Base-by-base conservation (phyloP, 2,888 invertebrate genomes). In the Cremastinae sp. region DNA sequence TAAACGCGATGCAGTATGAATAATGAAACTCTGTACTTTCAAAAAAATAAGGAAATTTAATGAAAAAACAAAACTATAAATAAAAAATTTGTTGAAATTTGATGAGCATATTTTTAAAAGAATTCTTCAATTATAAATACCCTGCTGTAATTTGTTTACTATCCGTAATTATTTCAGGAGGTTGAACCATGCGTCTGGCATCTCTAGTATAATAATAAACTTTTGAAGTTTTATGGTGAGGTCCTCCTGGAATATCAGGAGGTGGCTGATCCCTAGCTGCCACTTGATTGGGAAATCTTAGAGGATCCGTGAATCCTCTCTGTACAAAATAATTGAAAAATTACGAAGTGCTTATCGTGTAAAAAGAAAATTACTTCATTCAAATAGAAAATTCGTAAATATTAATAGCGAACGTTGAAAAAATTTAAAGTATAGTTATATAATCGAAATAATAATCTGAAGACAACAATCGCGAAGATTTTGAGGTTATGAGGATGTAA, bases 161-260 rank as follows among this genome's bases (percentile, higher is more conserved):
- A 74, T 87, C 83, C 10, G 90, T 91, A 28, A 95, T 83, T 55
- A 93, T 89, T 45, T 91, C 66, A 0, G 96, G 96, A 1, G 95
- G 96, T 9, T 88, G 81, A 2, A 96, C 95, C 87, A 95, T 94
- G 69, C 97, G 92, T 59, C 98, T 93, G 0, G 92, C 96, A 91
- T 98, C 98, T 71, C 98, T 92, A 0, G 91, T 90, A 85, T 91
- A 95, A 86, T 98, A 98, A 88, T 97, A 97, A 90, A 98, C 97
- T 55, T 92, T 93, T 10, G 94, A 93, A 75, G 96, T 91, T 84
- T 94, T 93, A 90, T 96, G 95, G 35, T 94, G 91, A 1, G 95
- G 94, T 8, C 97, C 98, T 77, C 93, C 95, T 16, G 96, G 98
- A 61, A 97, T 88, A 68, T 92, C 89, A 53, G 97, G 98, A 12